phyloP scores from a whole-genome alignment of 2,797 vertebrate species.

The Sebastes itinus region DNA sequence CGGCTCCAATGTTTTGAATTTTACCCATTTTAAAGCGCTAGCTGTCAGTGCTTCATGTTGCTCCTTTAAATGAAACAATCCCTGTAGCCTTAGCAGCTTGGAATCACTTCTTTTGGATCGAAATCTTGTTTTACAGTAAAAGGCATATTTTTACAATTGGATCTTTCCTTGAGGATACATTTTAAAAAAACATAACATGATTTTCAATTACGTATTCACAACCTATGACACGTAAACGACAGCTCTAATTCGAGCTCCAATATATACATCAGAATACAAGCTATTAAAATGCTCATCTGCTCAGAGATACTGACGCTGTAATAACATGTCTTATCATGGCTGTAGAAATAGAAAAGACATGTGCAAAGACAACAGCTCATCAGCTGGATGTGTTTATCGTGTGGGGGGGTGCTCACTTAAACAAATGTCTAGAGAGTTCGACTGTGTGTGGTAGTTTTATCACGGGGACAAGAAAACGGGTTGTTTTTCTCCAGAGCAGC shows the following conservation, averaged over 20 bases:
- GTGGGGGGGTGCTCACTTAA: neutral
- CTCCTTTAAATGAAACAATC: neutral
- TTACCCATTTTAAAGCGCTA: too few species aligned
- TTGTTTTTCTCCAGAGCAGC: neutral
- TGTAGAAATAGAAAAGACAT: neutral
- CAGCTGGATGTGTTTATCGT: neutral
- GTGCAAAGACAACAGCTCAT: slow-evolving; percentile 8
- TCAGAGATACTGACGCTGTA: neutral
- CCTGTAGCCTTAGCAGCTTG: neutral
- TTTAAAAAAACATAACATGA: neutral
- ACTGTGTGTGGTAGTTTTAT: neutral
- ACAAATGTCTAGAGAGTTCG: slow-evolving; percentile 1
- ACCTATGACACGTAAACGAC: neutral
- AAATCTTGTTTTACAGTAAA: neutral
- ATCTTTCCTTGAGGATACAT: neutral
- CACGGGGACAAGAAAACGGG: neutral
- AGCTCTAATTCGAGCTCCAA: neutral
- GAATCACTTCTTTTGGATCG: neutral
- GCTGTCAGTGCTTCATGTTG: too few species aligned
- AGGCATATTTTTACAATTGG: neutral
- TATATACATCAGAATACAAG: neutral
- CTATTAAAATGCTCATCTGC: neutral
- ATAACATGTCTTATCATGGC: slow-evolving; percentile 6
- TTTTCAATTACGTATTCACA: neutral
- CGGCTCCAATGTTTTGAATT: too few species aligned